Conservation (phyloP, 2,113 vertebrate genomes). For the Trichomycterus rosablanca region DNA sequence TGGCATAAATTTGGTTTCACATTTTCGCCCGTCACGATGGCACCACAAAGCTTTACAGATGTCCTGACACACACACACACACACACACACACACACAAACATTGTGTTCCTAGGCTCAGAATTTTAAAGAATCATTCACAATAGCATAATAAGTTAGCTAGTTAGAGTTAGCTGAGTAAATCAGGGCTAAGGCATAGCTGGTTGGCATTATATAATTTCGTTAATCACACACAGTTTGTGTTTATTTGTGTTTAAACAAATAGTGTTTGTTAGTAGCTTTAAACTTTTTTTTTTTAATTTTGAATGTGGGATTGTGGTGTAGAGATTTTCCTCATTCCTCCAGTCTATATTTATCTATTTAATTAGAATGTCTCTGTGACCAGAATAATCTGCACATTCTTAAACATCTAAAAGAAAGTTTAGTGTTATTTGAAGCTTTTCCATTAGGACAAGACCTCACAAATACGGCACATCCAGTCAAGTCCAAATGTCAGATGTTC, state of each 20-base stretch:
- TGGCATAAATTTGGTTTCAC: conserved; percentile 91
- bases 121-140: no score
- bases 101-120: conserved; percentile 54
- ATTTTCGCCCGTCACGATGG: conserved; percentile 84
- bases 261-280: no score
- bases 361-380: conserved; percentile 33
- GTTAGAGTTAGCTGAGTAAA: no score
- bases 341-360: conserved; percentile 62
- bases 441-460: no score
- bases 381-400: conserved; percentile 4
- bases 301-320: not conserved
- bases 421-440: conserved; percentile 9
- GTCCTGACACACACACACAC: conserved; percentile 63
- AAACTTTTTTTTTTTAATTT: not conserved
- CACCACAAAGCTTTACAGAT: conserved; percentile 92
- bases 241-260: no score
- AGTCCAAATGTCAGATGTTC: no score
- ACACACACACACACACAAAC: not conserved
- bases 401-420: not conserved
- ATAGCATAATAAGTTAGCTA: no score
- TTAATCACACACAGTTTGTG: no score
- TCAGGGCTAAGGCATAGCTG: no score
- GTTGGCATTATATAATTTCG: no score
- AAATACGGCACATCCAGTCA: no score
- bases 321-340: conserved; percentile 61